A percentile compares a stretch with the other conserved stretches of the same genome.
phyloP scores from a whole-genome alignment of 2,113 vertebrate species.

The Urocolius indicus region DNA sequence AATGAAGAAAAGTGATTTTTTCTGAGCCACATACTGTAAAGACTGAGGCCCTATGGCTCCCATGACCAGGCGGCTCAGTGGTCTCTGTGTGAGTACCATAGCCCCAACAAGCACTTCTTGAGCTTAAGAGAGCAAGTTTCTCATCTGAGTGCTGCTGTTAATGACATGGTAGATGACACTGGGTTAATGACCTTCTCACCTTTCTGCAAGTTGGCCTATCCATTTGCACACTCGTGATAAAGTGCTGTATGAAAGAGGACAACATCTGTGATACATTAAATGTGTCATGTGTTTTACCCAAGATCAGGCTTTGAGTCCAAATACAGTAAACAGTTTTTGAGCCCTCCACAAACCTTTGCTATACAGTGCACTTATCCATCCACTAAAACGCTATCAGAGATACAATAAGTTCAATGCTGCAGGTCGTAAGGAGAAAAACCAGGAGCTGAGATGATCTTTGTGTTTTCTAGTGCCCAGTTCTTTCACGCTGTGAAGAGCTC shows the following conservation, averaged over 20 bases:
- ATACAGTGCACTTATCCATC: neutral
- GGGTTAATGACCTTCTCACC: rapidly evolving
- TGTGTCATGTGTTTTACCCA: neutral
- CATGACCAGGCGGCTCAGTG: rapidly evolving
- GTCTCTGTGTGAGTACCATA: neutral
- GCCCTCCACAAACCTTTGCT: neutral
- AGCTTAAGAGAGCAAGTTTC: neutral
- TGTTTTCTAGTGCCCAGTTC: neutral
- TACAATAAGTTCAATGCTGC: rapidly evolving
- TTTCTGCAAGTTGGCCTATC: neutral
- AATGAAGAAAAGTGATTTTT: neutral
- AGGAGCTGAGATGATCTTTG: neutral
- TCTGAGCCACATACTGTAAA: neutral
- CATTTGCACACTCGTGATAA: neutral
- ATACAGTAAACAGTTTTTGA: neutral
- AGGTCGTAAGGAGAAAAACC: neutral
- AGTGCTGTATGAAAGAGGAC: neutral
- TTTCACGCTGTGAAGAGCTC: rapidly evolving
- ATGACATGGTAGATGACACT: neutral
- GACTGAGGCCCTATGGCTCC: neutral
- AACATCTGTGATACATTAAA: rapidly evolving
- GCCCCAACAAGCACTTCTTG: rapidly evolving
- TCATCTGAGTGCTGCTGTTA: neutral
- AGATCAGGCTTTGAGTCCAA: neutral
- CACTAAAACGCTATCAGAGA: neutral